Base-by-base conservation (phyloP, 2,113 vertebrate genomes). In the Coreoperca whiteheadi region DNA sequence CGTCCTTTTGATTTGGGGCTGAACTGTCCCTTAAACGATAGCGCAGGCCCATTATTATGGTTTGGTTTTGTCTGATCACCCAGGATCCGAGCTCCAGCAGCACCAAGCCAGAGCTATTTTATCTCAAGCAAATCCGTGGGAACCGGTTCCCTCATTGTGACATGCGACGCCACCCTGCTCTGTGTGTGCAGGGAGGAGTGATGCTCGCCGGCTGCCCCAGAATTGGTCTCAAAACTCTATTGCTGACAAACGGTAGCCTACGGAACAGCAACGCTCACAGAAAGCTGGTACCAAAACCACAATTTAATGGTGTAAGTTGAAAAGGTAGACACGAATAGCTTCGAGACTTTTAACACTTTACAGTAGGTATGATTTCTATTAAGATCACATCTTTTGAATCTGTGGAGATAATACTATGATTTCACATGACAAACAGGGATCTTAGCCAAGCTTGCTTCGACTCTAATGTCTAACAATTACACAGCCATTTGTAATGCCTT, bases 391-490 rank as follows among this genome's bases (percentile, higher is more conserved):
- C 20, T 70, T 32, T 60, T n/a, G 23, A 23, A 61, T 59, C 6
- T 23, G n/a, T 8, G 6, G n/a, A 56, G 18, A 57, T 63, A 75
- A 48, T 51, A 23, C 28, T 21, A 10, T 53, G 43, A 67, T 73
- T 80, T 87, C 71, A 87, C 82, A 82, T 79, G 72, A 67, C 8
- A 77, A 64, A 46, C 15, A 30, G 61, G 53, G 25, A 18, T 54
- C 14, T 21, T 1, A 4, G 15, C 1, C 9, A 69, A n/a, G 46
- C 23, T 0, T 69, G 12, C 28, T 20, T 28, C 10, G 2, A 25
- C 1, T 56, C 11, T 14, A n/a, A 75, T 32, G 56, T 68, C n/a
- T n/a, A 41, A 66, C 57, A 50, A 28, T 21, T 46, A 64, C 8
- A 14, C 21, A 21, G 32, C 3, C 14, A 0, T 50, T 54, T 56